Evolutionary conservation across 2,113 vertebrate genomes (phyloP).

Genomic region (Pachyramphus minor): DNA sequence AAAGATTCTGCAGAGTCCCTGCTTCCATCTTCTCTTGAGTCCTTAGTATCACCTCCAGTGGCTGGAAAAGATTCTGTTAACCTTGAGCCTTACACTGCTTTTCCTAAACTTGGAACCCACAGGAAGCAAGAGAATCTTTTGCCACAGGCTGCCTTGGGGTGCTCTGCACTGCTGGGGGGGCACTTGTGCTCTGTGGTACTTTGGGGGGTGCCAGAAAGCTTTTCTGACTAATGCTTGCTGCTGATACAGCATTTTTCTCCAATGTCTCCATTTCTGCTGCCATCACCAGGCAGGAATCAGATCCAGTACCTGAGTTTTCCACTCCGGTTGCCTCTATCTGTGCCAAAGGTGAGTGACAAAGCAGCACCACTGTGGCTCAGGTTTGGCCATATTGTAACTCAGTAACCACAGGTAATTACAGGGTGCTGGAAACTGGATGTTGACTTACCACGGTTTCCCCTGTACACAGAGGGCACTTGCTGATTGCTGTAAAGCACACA

Average conservation of each 20-base stretch:
- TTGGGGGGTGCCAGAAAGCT: background rate
- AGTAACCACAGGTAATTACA: background rate
- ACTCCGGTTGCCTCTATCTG: background rate
- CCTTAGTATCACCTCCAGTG: background rate
- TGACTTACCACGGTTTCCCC: background rate
- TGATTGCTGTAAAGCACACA: background rate
- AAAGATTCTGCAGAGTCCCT: background rate
- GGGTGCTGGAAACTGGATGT: accelerated
- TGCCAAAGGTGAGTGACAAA: background rate
- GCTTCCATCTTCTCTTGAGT: background rate
- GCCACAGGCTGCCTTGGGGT: background rate
- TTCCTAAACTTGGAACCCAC: background rate
- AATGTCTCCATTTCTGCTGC: background rate
- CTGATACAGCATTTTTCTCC: background rate
- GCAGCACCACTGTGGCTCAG: accelerated
- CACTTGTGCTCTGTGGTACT: background rate
- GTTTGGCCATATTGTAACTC: accelerated
- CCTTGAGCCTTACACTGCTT: background rate
- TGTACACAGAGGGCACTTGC: background rate
- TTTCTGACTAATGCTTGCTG: background rate
- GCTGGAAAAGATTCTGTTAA: background rate
- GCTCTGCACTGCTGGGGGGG: background rate
- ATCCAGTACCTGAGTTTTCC: background rate
- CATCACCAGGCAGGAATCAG: background rate
- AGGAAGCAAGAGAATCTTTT: background rate